These are phyloP conservation scores for Spilarctia lutea DNA, from an alignment of 2,888 invertebrate species.

Conservation along the genomic window DNA sequence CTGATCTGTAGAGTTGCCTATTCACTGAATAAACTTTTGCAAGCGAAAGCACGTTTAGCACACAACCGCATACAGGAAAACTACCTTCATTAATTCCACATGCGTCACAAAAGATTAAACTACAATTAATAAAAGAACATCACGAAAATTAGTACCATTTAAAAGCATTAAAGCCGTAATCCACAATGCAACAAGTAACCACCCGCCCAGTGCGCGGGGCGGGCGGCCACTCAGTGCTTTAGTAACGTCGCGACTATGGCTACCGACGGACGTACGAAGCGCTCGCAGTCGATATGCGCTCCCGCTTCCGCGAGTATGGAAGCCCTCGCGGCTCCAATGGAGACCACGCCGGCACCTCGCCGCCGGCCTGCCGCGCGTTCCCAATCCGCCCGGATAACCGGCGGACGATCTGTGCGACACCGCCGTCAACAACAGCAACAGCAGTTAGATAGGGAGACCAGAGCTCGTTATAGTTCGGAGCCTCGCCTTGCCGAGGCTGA, in stretches of 20 bases:
- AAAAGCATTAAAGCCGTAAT: slow-evolving; percentile 70
- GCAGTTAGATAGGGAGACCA: slow-evolving; percentile 83
- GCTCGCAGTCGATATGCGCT: slow-evolving; percentile 92
- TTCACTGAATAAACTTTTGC: slow-evolving; percentile 39
- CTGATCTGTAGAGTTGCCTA: slow-evolving; percentile 39
- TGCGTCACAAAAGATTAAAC: slow-evolving; percentile 14
- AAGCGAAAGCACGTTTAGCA: slow-evolving; percentile 22
- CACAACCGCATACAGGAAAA: slow-evolving; percentile 16
- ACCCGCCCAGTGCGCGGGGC: slow-evolving; percentile 57
- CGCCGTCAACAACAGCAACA: slow-evolving; percentile 80
- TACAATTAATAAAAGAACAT: slow-evolving; percentile 53
- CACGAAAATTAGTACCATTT: slow-evolving; percentile 69
- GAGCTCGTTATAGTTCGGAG: slow-evolving; percentile 89
- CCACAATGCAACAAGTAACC: slow-evolving; percentile 79
- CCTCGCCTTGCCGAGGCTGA: slow-evolving; percentile 89
- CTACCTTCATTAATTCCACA: slow-evolving; percentile 17
- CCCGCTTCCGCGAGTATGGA: slow-evolving; percentile 90
- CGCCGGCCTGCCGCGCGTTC: slow-evolving; percentile 91
- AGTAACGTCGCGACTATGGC: slow-evolving; percentile 87
- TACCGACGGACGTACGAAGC: slow-evolving; percentile 89
- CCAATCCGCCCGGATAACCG: slow-evolving; percentile 91
- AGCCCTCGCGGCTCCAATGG: slow-evolving; percentile 84
- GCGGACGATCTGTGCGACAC: slow-evolving; percentile 87
- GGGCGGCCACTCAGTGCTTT: slow-evolving; percentile 54
- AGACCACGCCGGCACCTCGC: slow-evolving; percentile 86